A percentile compares a stretch with the other conserved stretches of the same genome.
These are phyloP conservation scores for Dryobota labecula DNA, from an alignment of 2,888 invertebrate species.

Conservation along the genomic window DNA sequence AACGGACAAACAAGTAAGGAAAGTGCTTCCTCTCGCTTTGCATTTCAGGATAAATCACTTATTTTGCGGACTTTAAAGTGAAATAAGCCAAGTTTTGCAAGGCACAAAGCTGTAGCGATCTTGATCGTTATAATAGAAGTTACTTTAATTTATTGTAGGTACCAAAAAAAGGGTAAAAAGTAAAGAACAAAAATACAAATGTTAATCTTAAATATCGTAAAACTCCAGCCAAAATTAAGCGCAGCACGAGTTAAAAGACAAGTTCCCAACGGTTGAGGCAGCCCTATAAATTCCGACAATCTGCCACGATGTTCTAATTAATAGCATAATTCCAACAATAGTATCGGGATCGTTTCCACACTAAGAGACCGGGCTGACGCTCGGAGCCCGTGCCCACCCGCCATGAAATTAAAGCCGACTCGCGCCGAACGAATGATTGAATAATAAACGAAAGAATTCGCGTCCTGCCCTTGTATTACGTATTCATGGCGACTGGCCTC, in stretches of 20 bases:
- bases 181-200: conserved; percentile 21
- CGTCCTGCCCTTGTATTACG: conserved; percentile 90
- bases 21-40: conserved; percentile 65
- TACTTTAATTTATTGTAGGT: background rate
- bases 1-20: conserved; percentile 77
- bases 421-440: conserved; percentile 90
- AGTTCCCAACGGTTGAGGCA: conserved; percentile 67
- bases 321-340: conserved; percentile 76
- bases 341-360: conserved; percentile 80
- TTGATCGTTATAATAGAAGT: background rate
- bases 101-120: background rate
- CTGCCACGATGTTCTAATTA: conserved; percentile 77
- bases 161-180: background rate
- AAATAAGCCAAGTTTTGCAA: background rate
- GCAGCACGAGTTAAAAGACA: conserved; percentile 67
- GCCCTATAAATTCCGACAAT: conserved; percentile 74
- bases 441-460: conserved; percentile 91
- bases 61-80: conserved; percentile 13
- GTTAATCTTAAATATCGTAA: conserved; percentile 61
- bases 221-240: conserved; percentile 68
- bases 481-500: conserved; percentile 89
- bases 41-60: conserved; percentile 30
- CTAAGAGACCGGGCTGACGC: conserved; percentile 75
- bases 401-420: conserved; percentile 91
- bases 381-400: conserved; percentile 88